A percentile compares a stretch with the other conserved stretches of the same genome.
Evolutionary conservation across 1,140 invertebrate genomes (phyloP).

Genomic region (Lasioglossum albipes): DNA sequence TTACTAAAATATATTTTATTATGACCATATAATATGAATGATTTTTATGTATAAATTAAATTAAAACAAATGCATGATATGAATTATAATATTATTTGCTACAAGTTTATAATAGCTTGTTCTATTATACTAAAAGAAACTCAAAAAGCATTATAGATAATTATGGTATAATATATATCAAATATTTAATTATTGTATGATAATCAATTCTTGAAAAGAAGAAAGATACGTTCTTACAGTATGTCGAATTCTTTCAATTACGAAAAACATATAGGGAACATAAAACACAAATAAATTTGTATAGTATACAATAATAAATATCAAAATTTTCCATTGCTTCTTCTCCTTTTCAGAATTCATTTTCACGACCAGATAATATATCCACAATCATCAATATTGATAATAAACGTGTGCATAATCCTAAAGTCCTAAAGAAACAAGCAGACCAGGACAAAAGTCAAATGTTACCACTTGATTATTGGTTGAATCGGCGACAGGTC

Average conservation of each 20-base stretch:
- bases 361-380: slow-evolving; percentile 55
- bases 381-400: slow-evolving; percentile 58
- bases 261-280: background rate
- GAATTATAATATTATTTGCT: background rate
- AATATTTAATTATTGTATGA: background rate
- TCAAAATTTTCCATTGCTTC: slow-evolving; percentile 66
- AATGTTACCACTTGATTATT: slow-evolving; percentile 41
- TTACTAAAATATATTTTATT: background rate
- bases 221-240: background rate
- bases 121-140: background rate
- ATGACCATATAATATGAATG: background rate
- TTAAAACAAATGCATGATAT: background rate
- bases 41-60: background rate
- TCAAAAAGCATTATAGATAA: background rate
- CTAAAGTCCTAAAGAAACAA: slow-evolving; percentile 52
- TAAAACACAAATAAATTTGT: slow-evolving; percentile 7
- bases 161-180: background rate
- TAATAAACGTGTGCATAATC: slow-evolving; percentile 41
- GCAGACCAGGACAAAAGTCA: slow-evolving; percentile 49
- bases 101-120: background rate
- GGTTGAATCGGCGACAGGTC: background rate
- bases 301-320: background rate
- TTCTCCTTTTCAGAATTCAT: slow-evolving; percentile 38
- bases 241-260: background rate
- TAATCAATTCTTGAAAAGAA: background rate